Evolutionary conservation across 2,888 invertebrate species (phyloP).

Genomic region (Deroplatys truncata): DNA sequence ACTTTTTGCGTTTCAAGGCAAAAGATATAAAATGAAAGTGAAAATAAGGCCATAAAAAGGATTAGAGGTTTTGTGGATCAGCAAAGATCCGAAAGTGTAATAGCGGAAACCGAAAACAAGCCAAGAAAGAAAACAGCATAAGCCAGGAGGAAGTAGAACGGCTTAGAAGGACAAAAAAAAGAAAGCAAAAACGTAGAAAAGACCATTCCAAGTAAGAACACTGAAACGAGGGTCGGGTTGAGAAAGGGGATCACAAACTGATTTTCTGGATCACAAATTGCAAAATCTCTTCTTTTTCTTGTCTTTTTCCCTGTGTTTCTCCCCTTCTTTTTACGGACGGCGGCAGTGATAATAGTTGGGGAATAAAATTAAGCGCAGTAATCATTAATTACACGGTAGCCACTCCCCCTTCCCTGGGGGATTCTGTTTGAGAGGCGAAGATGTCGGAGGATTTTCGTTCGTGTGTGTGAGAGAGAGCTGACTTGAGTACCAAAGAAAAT

Average conservation of each 20-base stretch:
- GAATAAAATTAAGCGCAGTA: constrained; percentile 33
- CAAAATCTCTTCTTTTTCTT: constrained; percentile 26
- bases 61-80: neutral
- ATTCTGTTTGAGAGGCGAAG: neutral
- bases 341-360: constrained; percentile 31
- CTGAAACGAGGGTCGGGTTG: neutral
- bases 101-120: neutral
- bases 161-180: neutral
- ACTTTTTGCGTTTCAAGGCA: neutral
- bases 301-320: neutral
- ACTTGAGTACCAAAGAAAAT: neutral
- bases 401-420: neutral
- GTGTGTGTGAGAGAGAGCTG: neutral
- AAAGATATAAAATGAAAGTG: neutral
- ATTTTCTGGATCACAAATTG: constrained; percentile 33
- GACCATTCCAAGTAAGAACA: neutral
- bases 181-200: neutral
- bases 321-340: neutral
- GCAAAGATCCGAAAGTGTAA: neutral
- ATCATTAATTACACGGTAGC: constrained; percentile 31
- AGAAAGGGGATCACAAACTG: constrained; percentile 28
- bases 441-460: neutral
- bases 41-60: neutral
- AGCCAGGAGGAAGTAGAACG: neutral
- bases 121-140: neutral